phyloP scores from a whole-genome alignment of 2,888 invertebrate species.

The Parnassius smintheus region DNA sequence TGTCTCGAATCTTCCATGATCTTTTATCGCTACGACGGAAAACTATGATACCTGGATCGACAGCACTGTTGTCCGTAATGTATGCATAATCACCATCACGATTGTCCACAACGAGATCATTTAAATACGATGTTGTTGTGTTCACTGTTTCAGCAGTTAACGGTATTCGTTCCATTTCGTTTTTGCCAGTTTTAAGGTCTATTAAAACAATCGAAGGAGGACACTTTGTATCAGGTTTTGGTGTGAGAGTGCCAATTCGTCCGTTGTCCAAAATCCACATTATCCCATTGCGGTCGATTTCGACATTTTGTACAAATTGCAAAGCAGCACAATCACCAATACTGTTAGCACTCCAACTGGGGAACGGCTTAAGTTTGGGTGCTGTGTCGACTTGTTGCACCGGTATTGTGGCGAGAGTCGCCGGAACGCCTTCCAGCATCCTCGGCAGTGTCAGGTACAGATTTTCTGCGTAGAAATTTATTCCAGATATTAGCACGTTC shows the following conservation, averaged over 20 bases:
- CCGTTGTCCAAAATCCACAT: constrained; percentile 88
- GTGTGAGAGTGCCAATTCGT: constrained; percentile 81
- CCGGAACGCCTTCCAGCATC: constrained; percentile 86
- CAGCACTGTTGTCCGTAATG: constrained; percentile 85
- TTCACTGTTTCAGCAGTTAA: constrained; percentile 83
- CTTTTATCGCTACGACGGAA: constrained; percentile 83
- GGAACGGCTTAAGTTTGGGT: constrained; percentile 84
- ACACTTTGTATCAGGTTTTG: constrained; percentile 79
- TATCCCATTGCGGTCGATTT: constrained; percentile 85
- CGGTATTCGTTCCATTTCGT: constrained; percentile 79
- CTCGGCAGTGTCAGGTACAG: constrained; percentile 86
- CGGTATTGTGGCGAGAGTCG: constrained; percentile 83
- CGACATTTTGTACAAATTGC: constrained; percentile 88
- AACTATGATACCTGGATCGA: constrained; percentile 87
- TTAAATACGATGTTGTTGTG: constrained; percentile 82
- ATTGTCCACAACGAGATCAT: constrained; percentile 87
- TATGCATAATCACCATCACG: constrained; percentile 86
- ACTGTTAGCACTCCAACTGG: constrained; percentile 85
- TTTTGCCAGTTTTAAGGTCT: constrained; percentile 82
- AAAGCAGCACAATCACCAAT: constrained; percentile 85
- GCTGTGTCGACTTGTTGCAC: constrained; percentile 73
- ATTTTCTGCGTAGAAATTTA: constrained; percentile 84
- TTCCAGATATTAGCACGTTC: constrained; percentile 85
- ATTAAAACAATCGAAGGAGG: constrained; percentile 85
- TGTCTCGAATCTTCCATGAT: constrained; percentile 86